Evolutionary conservation across 2,797 vertebrate species (phyloP), one percentile per base, ranked within the genome.

Genomic region (Leptodactylus fallax): DNA sequence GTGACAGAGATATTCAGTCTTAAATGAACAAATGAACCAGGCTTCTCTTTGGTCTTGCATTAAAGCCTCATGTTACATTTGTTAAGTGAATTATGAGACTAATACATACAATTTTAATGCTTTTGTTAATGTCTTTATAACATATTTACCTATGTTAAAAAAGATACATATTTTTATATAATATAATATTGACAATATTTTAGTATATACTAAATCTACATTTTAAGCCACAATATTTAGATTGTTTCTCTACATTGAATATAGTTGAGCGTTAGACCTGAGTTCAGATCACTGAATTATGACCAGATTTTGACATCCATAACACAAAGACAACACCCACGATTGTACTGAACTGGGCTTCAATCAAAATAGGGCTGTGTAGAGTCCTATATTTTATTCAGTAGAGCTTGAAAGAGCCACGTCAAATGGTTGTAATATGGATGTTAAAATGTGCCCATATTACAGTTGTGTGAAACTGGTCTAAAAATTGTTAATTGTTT

Each of bases 31-130:
- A 90, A 87, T 83, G 71, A 92, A 90, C 88, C 90, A 90, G 85
- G 47, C 63, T 90, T 92, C 89, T 94, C 93, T 94, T 94, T 94
- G 92, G 92, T 92, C 89, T 91, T 83, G 17, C 88, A 90, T 87
- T 91, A 90, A 74, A 89, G 85, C 90, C 92, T 93, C 84, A 53
- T 45, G 53, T 86, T 86, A 72, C 61, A 86, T 83, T 83, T 89
- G 72, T 47, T 77, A 67, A 65, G 63, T 77, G 63, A 11, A 10
- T 77, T 23, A 65, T 85, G 56, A 77, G 58, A 77, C 47, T 47
- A 17, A 61, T 12, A 25, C 27, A 11, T 85, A 27, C 0, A n/a
- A 36, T 21, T 36, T 27, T 45, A 58, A 11, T 72, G 71, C 53
- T 72, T 53, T 19, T 36, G 17, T 27, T 14, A 85, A 74, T 72